Conservation (phyloP, 2,888 invertebrate species). For the Bellardia pandia region DNA sequence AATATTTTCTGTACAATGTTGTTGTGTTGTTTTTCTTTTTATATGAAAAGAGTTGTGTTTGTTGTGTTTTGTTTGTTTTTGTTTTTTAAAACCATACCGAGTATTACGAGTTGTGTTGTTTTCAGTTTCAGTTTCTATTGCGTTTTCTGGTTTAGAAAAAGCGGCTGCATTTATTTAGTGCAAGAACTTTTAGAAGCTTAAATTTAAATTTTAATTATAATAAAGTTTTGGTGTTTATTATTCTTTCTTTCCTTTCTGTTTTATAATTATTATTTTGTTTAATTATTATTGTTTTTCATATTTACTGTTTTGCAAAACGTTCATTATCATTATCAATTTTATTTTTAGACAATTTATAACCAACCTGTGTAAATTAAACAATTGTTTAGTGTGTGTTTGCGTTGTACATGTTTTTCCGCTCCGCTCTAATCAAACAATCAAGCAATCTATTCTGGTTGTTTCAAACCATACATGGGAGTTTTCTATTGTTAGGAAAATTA, state of each 20-base stretch:
- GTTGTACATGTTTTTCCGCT: background rate
- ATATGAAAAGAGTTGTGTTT: conserved; percentile 46
- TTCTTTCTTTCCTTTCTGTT: conserved; percentile 8
- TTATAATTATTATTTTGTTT: conserved; percentile 33
- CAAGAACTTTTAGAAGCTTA: conserved; percentile 62
- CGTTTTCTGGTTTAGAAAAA: conserved; percentile 61
- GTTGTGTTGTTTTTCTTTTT: conserved; percentile 46
- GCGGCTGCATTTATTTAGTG: conserved; percentile 64
- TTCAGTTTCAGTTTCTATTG: conserved; percentile 59
- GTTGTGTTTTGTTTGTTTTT: conserved; percentile 15
- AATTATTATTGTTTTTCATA: conserved; percentile 24
- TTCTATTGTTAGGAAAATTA: conserved; percentile 6
- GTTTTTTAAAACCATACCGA: conserved; percentile 38
- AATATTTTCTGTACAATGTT: conserved; percentile 49
- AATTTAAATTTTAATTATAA: conserved; percentile 35
- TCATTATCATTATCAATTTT: background rate
- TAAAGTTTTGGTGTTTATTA: conserved; percentile 11
- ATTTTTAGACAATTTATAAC: conserved; percentile 15
- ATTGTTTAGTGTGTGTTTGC: conserved; percentile 12
- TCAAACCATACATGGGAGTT: background rate
- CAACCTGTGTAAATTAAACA: conserved; percentile 33
- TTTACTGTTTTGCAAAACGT: background rate
- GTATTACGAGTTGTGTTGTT: conserved; percentile 53
- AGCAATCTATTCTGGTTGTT: conserved; percentile 12
- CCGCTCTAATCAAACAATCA: conserved; percentile 15